phyloP scores from a whole-genome alignment of 2,797 vertebrate species.

The Pangasius macronema region DNA sequence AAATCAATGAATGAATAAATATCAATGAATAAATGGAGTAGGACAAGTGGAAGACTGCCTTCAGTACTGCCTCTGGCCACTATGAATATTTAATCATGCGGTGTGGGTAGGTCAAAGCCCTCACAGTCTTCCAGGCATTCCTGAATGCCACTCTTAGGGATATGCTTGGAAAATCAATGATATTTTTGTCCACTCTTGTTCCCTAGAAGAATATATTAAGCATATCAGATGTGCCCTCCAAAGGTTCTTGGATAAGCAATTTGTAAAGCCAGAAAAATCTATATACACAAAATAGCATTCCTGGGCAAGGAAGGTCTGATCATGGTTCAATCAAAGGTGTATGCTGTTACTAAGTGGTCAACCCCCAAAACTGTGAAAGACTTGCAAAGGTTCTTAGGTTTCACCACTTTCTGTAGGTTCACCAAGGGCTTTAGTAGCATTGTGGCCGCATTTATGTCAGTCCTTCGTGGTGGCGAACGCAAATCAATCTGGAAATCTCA shows the following conservation, averaged over 20 bases:
- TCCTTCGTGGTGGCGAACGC: not conserved
- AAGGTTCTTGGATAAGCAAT: not conserved
- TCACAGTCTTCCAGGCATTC: not conserved
- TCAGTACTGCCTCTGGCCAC: not conserved
- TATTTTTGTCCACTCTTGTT: not conserved
- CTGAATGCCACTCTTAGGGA: not conserved
- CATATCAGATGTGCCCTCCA: not conserved
- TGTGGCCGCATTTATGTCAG: not conserved
- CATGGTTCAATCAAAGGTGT: not conserved
- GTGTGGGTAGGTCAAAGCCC: not conserved
- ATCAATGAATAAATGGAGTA: not conserved
- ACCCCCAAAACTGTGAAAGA: not conserved
- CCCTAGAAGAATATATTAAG: not conserved
- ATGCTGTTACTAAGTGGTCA: not conserved
- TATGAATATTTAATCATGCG: conserved; percentile 1
- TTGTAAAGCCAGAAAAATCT: not conserved
- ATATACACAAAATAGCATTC: not conserved
- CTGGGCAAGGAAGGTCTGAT: not conserved
- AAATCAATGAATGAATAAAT: not conserved
- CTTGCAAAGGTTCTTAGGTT: not conserved
- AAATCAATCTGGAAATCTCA: not conserved
- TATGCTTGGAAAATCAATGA: not conserved
- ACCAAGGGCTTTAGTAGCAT: not conserved
- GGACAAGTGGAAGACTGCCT: not conserved
- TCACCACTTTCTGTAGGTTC: not conserved